phyloP scores from a whole-genome alignment of 2,888 invertebrate species.

The Cryptus viduatorius region DNA sequence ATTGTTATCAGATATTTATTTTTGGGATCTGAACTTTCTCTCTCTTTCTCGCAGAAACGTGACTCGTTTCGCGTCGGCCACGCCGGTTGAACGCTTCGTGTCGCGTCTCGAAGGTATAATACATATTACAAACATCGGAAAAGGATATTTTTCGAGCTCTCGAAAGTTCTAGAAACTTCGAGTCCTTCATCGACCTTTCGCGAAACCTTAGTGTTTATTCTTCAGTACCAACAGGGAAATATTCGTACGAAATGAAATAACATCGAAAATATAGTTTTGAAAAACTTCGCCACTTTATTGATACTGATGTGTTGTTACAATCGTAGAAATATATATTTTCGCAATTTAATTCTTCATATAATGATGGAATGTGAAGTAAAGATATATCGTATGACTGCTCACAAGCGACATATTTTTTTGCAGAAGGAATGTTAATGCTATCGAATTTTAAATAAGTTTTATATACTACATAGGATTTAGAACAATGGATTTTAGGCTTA shows the following conservation, averaged over 20 bases:
- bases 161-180: slow-evolving; percentile 15
- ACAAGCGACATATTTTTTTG: no score
- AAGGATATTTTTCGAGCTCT: not conserved
- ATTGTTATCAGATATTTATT: not conserved
- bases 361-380: not conserved
- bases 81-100: not conserved
- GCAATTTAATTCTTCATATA: not conserved
- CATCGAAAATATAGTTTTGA: not conserved
- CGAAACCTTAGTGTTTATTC: not conserved
- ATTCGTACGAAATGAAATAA: not conserved
- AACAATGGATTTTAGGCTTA: not conserved
- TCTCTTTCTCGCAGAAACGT: not conserved
- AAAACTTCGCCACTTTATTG: not conserved
- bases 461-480: not conserved
- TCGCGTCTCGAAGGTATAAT: not conserved
- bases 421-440: not conserved
- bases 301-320: not conserved
- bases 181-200: not conserved
- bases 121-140: not conserved
- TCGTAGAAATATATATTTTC: not conserved
- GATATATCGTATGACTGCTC: not conserved
- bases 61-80: not conserved
- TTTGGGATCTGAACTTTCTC: not conserved
- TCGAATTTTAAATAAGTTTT: not conserved
- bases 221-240: not conserved